Percentiles rank a stretch among this genome's conserved stretches.
These are phyloP conservation scores for Pegoplata infirma DNA, from an alignment of 2,888 invertebrate species.

Conservation along the genomic window DNA sequence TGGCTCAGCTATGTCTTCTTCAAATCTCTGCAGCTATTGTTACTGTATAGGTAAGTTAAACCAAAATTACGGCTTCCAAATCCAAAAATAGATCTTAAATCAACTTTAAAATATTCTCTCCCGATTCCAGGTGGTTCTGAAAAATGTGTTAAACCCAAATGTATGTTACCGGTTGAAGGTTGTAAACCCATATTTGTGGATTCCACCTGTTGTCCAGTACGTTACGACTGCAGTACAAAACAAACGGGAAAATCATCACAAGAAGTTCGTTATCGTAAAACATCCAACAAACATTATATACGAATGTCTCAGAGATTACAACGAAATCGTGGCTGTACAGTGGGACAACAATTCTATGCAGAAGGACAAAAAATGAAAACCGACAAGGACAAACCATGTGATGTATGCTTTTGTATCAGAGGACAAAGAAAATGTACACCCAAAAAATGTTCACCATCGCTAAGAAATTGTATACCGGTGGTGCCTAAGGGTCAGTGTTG, in stretches of 20 bases:
- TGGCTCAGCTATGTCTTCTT: constrained; percentile 87
- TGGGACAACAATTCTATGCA: constrained; percentile 81
- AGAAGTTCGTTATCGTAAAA: constrained; percentile 73
- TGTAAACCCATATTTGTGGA: constrained; percentile 77
- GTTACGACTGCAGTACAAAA: constrained; percentile 84
- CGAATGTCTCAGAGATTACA: constrained; percentile 74
- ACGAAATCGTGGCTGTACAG: constrained; percentile 80
- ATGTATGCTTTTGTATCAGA: constrained; percentile 89
- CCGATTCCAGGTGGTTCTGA: constrained; percentile 80
- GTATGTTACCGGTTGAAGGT: constrained; percentile 86
- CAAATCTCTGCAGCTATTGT: constrained; percentile 90
- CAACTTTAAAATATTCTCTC: neutral
- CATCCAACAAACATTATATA: constrained; percentile 75
- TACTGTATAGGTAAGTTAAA: constrained; percentile 83
- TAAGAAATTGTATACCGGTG: constrained; percentile 87
- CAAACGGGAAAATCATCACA: constrained; percentile 74
- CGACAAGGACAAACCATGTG: constrained; percentile 80
- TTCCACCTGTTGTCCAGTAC: constrained; percentile 86
- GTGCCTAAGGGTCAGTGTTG: constrained; percentile 89
- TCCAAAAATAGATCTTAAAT: neutral
- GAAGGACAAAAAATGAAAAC: constrained; percentile 85
- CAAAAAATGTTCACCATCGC: constrained; percentile 86
- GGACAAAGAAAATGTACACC: constrained; percentile 87
- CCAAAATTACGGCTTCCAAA: neutral
- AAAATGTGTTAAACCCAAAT: constrained; percentile 88